Evolutionary conservation across 2,113 vertebrate genomes (phyloP).

Genomic region (Leuciscus idus): DNA sequence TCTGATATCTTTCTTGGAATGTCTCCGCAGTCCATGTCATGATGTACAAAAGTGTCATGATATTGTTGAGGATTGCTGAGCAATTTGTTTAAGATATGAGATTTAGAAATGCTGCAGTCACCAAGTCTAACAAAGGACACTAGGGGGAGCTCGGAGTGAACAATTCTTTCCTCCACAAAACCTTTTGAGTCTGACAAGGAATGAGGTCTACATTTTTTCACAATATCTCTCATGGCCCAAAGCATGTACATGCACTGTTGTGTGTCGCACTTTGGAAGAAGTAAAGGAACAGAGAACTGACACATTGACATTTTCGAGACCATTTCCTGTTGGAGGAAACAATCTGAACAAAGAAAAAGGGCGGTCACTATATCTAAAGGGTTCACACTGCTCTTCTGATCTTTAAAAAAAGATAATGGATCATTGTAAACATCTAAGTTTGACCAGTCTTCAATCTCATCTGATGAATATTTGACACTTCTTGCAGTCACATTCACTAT

Average conservation of each 20-base stretch:
- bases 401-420: background rate
- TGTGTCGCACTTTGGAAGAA: conserved; percentile 73
- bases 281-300: conserved; percentile 79
- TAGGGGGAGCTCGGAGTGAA: conserved; percentile 64
- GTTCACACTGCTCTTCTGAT: conserved; percentile 53
- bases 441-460: background rate
- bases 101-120: conserved; percentile 78
- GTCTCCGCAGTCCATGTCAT: conserved; percentile 64
- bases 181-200: conserved; percentile 55
- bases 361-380: conserved; percentile 79
- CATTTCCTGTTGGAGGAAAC: conserved; percentile 74
- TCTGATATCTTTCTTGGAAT: conserved; percentile 72
- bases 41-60: conserved; percentile 74
- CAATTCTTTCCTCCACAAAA: conserved; percentile 67
- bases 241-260: conserved; percentile 72
- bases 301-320: conserved; percentile 78
- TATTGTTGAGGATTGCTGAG: conserved; percentile 73
- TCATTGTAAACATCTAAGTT: conserved; percentile 9
- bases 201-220: conserved; percentile 67
- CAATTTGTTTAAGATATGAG: conserved; percentile 75
- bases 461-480: conserved; percentile 44
- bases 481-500: conserved; percentile 70
- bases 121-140: conserved; percentile 81
- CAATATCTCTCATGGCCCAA: conserved; percentile 74
- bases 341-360: conserved; percentile 76